Base-by-base conservation (phyloP, 2,888 invertebrate species). In the Incurvaria masculella region DNA sequence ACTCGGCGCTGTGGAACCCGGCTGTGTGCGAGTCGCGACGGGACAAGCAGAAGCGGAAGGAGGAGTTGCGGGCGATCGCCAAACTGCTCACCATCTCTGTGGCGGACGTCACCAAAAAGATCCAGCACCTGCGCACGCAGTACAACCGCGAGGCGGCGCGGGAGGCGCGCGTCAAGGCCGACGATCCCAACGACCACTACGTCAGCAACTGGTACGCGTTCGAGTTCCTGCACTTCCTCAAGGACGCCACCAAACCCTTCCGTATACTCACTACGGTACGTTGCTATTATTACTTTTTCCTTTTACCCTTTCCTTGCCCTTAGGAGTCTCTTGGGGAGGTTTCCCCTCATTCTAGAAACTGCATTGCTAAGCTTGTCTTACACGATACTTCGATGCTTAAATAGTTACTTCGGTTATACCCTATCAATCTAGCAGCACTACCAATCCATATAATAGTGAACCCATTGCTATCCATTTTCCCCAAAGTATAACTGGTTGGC, bases 111-210 rank as follows among this genome's bases (percentile, higher is more conserved):
- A 82, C 82, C 2, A 83, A 82, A 56, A 83, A 83, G 54, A 81
- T 83, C 46, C 84, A 83, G 53, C 83, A 83, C 50, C 63, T 83
- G 38, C 69, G 83, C 4, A 83, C 84, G 1, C 84, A 83, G 51
- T 83, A 83, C 54, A 83, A 83, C 56, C 72, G 84, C 5, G 83
- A 83, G 55, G 78, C 80, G 4, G 79, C 76, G 40, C 69, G 79
- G 38, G 82, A 82, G 68, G 68, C 75, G 14, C 68, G 81, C 21
- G 79, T 74, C 1, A 65, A 65, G 33, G 61, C 62, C 1, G 80
- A 81, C 47, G 80, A 79, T 3, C 81, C 82, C 8, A 73, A 73
- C 50, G 81, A 82, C 16, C 72, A 73, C 61, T 82, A 73, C 52
- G 57, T 75, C 21, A 76, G 76, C 56, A 76, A 74, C 55, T 78